Evolutionary conservation across 2,797 vertebrate species (phyloP).

Genomic region (Sternarchorhynchus goeldii): DNA sequence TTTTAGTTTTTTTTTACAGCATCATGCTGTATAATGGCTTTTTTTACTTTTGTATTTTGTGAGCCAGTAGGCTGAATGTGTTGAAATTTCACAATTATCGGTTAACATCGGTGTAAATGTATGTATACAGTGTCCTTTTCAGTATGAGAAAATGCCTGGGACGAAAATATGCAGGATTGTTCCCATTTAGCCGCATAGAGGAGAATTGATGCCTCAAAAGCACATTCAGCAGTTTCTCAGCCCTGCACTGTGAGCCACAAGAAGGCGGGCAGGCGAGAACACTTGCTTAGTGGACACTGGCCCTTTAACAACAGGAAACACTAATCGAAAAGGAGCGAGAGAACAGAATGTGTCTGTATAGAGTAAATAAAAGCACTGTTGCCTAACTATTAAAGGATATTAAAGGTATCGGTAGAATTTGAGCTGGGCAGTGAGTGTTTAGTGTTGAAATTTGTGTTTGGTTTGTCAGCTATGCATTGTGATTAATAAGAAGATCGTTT

Average conservation of each 20-base stretch:
- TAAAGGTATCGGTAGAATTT: too few relatives aligned
- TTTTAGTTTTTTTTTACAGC: neutral
- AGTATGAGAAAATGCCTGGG: too few relatives aligned
- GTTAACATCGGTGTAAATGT: neutral
- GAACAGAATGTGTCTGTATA: neutral
- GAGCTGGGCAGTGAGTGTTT: too few relatives aligned
- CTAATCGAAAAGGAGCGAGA: neutral
- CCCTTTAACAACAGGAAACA: neutral
- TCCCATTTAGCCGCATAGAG: neutral
- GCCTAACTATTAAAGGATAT: too few relatives aligned
- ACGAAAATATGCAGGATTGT: neutral
- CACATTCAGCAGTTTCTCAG: conserved; percentile 6
- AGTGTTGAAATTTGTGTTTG: too few relatives aligned
- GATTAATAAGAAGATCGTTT: neutral
- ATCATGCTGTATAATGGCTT: neutral
- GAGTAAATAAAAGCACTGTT: neutral
- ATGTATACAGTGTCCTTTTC: too few relatives aligned
- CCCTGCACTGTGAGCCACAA: neutral
- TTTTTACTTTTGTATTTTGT: too few relatives aligned
- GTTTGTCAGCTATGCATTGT: neutral
- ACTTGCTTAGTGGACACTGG: neutral
- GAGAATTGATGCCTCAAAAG: neutral
- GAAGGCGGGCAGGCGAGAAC: neutral
- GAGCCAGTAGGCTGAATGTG: neutral
- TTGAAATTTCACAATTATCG: neutral